Conservation (phyloP, 2,797 vertebrate genomes). For the Manis javanica region DNA sequence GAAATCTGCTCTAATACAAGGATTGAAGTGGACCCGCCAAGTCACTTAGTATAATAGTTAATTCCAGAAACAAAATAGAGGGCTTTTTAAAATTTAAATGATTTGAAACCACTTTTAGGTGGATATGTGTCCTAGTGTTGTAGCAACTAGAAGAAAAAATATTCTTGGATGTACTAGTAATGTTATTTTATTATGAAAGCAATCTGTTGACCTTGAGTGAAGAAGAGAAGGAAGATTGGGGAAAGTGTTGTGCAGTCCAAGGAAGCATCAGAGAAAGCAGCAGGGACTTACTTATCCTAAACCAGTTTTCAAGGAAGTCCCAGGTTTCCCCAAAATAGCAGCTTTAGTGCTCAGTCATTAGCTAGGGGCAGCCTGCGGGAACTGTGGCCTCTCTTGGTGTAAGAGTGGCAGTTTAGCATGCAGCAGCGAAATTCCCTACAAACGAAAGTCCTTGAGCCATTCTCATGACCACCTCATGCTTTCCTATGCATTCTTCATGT, state of each 20-base stretch:
- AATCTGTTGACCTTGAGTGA: not conserved
- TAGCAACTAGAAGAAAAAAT: not conserved
- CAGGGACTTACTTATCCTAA: not conserved
- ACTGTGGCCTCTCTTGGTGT: not conserved
- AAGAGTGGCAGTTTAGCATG: not conserved
- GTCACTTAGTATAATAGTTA: not conserved
- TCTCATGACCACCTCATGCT: not conserved
- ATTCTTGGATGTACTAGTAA: not conserved
- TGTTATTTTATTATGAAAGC: not conserved
- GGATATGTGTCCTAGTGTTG: not conserved
- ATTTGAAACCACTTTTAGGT: not conserved
- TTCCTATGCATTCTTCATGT: fast-evolving
- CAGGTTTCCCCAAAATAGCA: not conserved
- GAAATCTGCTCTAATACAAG: not conserved
- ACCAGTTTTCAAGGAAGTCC: not conserved
- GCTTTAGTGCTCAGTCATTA: not conserved
- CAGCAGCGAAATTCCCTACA: not conserved
- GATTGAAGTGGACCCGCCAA: not conserved
- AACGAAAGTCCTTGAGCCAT: not conserved
- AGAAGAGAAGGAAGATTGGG: too few species aligned
- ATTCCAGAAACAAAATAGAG: not conserved
- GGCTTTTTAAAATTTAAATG: not conserved
- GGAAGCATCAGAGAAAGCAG: not conserved
- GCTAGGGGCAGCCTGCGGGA: not conserved
- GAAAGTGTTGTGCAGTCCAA: not conserved